phyloP scores from a whole-genome alignment of 2,113 vertebrate genomes.

The Vombatus ursinus region DNA sequence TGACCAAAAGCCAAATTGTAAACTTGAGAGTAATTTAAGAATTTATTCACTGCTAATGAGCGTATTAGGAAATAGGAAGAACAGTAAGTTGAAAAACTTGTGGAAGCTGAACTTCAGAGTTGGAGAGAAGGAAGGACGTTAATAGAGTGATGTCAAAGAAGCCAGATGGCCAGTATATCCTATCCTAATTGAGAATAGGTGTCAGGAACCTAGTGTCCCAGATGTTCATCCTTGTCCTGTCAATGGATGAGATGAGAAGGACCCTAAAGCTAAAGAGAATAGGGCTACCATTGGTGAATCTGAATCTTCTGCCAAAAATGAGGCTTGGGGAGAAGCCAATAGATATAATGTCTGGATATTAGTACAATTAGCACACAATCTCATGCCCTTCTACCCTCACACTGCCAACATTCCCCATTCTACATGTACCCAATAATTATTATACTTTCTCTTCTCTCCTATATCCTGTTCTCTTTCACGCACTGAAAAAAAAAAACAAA shows the following conservation, averaged over 20 bases:
- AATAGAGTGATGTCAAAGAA: neutral
- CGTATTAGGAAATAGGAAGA: too few relatives aligned
- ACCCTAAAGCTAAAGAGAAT: neutral
- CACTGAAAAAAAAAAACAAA: neutral
- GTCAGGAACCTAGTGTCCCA: neutral
- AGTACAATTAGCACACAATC: neutral
- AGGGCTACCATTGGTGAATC: neutral
- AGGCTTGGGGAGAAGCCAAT: neutral
- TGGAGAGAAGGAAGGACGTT: neutral
- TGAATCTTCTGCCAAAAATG: neutral
- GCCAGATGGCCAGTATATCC: neutral
- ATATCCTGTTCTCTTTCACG: neutral
- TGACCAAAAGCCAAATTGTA: neutral
- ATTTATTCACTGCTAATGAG: neutral
- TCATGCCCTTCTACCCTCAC: neutral
- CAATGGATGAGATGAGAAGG: neutral
- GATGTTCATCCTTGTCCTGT: neutral
- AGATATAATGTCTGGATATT: neutral
- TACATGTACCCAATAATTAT: neutral
- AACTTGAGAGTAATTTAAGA: neutral
- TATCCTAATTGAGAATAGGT: neutral
- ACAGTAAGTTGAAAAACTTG: neutral
- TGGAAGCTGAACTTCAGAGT: neutral
- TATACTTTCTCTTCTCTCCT: neutral
- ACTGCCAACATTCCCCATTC: neutral